Percentiles rank a stretch among this genome's conserved stretches.
phyloP scores from a whole-genome alignment of 1,140 invertebrate genomes.

The Cotesia glomerata region DNA sequence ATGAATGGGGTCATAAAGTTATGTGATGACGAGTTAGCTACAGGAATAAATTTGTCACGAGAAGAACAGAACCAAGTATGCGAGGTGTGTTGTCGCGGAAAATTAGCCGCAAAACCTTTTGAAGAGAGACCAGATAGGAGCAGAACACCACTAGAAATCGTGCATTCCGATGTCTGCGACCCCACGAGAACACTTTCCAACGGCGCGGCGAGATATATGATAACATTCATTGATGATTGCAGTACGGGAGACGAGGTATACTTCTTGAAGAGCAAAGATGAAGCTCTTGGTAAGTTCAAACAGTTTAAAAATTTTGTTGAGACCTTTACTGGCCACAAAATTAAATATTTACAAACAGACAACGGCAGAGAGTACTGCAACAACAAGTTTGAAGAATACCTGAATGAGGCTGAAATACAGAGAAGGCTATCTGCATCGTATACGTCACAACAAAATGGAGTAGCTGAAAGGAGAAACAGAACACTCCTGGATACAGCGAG shows the following conservation, averaged over 20 bases:
- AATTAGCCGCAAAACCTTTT: constrained; percentile 43
- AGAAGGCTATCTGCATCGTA: constrained; percentile 41
- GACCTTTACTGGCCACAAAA: constrained; percentile 42
- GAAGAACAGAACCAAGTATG: background rate
- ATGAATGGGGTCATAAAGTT: background rate
- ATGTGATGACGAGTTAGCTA: background rate
- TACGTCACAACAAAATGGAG: constrained; percentile 49
- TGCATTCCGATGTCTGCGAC: constrained; percentile 55
- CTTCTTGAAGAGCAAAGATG: constrained; percentile 28
- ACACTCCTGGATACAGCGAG: constrained; percentile 31
- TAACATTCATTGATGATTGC: constrained; percentile 27
- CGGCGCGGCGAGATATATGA: constrained; percentile 29
- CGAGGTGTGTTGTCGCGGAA: constrained; percentile 29
- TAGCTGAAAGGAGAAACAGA: constrained; percentile 41
- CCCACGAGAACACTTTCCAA: constrained; percentile 41
- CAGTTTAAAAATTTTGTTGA: constrained; percentile 47
- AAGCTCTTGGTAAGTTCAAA: constrained; percentile 48
- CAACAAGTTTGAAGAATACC: constrained; percentile 38
- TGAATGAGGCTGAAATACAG: constrained; percentile 25
- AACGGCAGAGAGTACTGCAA: constrained; percentile 58
- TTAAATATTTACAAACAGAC: constrained; percentile 50
- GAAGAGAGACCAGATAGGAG: constrained; percentile 30
- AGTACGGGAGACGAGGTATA: constrained; percentile 11
- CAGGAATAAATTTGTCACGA: background rate
- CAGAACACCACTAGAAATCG: constrained; percentile 40